Evolutionary conservation across 2,113 vertebrate species (phyloP).

Genomic region (Notarius lentiginosus): DNA sequence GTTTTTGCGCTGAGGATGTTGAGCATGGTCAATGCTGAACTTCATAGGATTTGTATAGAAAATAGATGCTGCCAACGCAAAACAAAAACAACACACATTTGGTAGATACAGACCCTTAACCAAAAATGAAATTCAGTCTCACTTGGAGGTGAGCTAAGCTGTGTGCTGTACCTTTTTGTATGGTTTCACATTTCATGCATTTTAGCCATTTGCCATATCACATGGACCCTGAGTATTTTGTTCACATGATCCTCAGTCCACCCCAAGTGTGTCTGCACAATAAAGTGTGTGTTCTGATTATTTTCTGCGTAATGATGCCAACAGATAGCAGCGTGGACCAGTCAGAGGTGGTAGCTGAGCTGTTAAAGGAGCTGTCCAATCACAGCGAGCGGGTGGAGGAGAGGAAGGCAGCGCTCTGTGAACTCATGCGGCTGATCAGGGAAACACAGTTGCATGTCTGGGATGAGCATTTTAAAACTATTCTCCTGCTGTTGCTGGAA

Average conservation of each 20-base stretch:
- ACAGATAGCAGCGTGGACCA: conserved; percentile 85
- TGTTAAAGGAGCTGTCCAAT: conserved; percentile 89
- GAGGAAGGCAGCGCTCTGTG: conserved; percentile 83
- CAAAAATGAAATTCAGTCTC: neutral
- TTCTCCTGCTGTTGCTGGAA: conserved; percentile 89
- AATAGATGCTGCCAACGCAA: no score
- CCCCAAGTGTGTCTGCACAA: neutral
- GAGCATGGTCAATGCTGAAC: no score
- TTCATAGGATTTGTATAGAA: no score
- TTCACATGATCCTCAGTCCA: neutral
- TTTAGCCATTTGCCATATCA: neutral
- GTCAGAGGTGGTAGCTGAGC: conserved; percentile 85
- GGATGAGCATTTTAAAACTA: conserved; percentile 97
- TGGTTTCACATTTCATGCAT: neutral
- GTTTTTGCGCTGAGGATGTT: no score
- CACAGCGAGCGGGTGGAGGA: conserved; percentile 87
- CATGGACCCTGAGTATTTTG: neutral
- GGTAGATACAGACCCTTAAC: neutral
- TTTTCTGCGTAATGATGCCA: conserved; percentile 45
- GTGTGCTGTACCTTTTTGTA: neutral
- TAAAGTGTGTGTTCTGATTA: neutral
- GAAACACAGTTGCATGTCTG: conserved; percentile 84
- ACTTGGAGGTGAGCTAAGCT: neutral
- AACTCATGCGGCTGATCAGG: conserved; percentile 87
- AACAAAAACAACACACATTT: no score